These are phyloP conservation scores for Drosophila auraria DNA, from an alignment of 1,140 invertebrate species.

Conservation along the genomic window DNA sequence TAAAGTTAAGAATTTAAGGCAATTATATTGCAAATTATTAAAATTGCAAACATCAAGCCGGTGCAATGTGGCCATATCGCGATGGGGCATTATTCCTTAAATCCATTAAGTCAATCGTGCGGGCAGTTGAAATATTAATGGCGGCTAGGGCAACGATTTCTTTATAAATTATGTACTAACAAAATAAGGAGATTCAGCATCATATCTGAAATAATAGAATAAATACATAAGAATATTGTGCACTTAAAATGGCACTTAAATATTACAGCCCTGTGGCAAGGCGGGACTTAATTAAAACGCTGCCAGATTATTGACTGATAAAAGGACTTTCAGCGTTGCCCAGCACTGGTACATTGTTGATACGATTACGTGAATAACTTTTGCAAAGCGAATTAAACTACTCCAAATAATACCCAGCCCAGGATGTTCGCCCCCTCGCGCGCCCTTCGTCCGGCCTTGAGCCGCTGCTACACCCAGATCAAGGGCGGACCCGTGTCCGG, in stretches of 20 bases:
- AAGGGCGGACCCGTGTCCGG: constrained; percentile 42
- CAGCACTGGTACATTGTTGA: constrained; percentile 36
- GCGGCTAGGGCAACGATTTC: too few relatives aligned
- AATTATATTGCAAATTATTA: too few relatives aligned
- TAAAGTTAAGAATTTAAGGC: neutral
- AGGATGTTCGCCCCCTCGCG: constrained; percentile 62
- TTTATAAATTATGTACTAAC: neutral
- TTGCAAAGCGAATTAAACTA: constrained; percentile 42
- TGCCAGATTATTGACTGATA: constrained; percentile 2
- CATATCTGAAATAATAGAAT: neutral
- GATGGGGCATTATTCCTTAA: neutral
- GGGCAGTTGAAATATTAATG: too few relatives aligned
- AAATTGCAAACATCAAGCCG: neutral
- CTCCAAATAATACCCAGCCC: constrained; percentile 60
- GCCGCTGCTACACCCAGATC: constrained; percentile 69
- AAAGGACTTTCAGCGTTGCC: neutral
- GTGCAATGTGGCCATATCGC: neutral
- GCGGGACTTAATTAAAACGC: neutral
- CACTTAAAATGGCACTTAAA: neutral
- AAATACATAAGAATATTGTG: neutral
- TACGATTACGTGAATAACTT: constrained; percentile 79
- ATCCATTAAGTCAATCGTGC: neutral
- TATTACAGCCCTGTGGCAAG: neutral
- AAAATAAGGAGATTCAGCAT: neutral
- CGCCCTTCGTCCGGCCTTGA: constrained; percentile 41